Evolutionary conservation across 2,888 invertebrate species (phyloP).

Genomic region (Lottia gigantea): DNA sequence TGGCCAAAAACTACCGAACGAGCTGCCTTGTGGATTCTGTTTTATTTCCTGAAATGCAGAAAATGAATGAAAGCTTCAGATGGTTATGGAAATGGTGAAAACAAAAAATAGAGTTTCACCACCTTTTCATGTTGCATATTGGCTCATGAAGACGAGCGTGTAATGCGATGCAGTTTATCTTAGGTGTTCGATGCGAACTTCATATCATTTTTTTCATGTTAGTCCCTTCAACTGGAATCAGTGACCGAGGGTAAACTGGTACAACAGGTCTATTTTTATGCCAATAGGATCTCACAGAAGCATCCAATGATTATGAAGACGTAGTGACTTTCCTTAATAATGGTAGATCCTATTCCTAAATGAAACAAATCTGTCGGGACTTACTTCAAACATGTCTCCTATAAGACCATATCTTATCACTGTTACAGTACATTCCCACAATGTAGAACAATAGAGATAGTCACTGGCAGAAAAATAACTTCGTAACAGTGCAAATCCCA

Average conservation of each 20-base stretch:
- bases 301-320: neutral
- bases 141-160: neutral
- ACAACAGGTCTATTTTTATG: neutral
- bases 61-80: neutral
- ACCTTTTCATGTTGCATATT: too few relatives aligned
- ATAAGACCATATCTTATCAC: slow-evolving; percentile 67
- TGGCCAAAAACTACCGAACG: slow-evolving; percentile 59
- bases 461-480: slow-evolving; percentile 60
- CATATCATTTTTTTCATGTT: too few relatives aligned
- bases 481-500: slow-evolving; percentile 65
- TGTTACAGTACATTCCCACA: slow-evolving; percentile 67
- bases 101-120: too few relatives aligned
- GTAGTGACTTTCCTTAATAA: too few relatives aligned
- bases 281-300: neutral
- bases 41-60: slow-evolving; percentile 44
- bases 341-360: too few relatives aligned
- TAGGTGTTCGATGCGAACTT: too few relatives aligned
- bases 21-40: slow-evolving; percentile 43
- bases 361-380: slow-evolving; percentile 11
- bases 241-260: too few relatives aligned
- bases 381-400: slow-evolving; percentile 67
- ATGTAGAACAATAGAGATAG: slow-evolving; percentile 63
- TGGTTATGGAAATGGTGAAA: too few relatives aligned
- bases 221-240: too few relatives aligned
- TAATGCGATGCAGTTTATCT: too few relatives aligned